Conservation (phyloP, 2,797 vertebrate genomes). For the Sarcophilus harrisii region DNA sequence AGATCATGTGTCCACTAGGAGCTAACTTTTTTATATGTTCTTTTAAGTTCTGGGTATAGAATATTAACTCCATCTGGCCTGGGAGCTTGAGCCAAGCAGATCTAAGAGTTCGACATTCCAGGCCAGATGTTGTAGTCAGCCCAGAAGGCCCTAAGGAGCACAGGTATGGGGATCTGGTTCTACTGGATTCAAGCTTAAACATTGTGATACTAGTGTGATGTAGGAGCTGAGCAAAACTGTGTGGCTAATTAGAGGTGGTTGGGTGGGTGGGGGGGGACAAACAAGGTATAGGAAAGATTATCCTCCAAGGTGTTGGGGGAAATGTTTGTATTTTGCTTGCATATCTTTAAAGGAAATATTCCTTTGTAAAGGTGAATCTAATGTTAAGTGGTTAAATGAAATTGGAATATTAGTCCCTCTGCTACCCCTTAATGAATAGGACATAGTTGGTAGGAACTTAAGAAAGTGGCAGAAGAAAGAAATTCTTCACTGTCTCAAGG, state of each 20-base stretch:
- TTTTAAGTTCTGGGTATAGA: not conserved
- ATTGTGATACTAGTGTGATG: not conserved
- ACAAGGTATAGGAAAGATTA: not conserved
- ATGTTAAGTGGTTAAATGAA: not conserved
- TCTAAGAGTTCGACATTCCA: not conserved
- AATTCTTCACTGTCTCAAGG: not conserved
- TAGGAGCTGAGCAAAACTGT: not conserved
- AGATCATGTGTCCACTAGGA: not conserved
- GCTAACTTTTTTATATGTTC: not conserved
- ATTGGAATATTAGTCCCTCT: not conserved
- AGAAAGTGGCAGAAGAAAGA: not conserved
- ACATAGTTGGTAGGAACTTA: not conserved
- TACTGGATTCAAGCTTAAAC: not conserved
- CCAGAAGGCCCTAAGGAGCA: not conserved
- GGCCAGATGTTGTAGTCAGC: not conserved
- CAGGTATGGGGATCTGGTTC: no score
- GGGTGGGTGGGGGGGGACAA: not conserved
- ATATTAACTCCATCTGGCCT: not conserved
- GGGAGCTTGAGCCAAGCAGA: not conserved
- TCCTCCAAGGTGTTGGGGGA: not conserved
- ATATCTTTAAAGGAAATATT: not conserved
- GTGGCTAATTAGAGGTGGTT: not conserved
- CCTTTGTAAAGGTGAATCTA: not conserved
- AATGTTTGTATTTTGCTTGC: not conserved
- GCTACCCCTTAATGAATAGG: not conserved